phyloP scores from a whole-genome alignment of 2,113 vertebrate species.

The Hypocryptadius cinnamomeus region DNA sequence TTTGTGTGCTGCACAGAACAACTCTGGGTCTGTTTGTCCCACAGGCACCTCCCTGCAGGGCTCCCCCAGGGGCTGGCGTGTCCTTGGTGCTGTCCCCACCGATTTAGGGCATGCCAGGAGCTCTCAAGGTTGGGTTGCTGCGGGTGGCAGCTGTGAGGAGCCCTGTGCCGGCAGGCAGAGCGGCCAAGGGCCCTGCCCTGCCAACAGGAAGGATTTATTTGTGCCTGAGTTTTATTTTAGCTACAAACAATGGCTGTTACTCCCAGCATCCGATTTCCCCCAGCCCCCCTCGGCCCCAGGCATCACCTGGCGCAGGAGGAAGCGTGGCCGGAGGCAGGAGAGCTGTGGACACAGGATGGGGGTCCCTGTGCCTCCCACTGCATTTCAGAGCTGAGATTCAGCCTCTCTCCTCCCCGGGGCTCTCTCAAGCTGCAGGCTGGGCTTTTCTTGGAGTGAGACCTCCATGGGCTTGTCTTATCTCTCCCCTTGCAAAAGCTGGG shows the following conservation, averaged over 20 bases:
- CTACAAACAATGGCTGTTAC: constrained; percentile 51
- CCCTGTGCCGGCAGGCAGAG: not conserved
- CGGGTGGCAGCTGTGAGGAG: not conserved
- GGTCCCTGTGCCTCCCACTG: not conserved
- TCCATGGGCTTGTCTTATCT: not conserved
- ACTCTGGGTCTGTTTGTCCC: not conserved
- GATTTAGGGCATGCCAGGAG: not conserved
- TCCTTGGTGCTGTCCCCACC: not conserved
- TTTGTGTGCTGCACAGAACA: not conserved
- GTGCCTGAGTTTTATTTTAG: constrained; percentile 61
- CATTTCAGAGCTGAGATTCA: not conserved
- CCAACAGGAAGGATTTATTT: constrained; percentile 69
- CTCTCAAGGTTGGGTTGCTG: not conserved
- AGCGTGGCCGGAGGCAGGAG: not conserved
- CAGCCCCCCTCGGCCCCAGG: not conserved
- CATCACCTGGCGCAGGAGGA: constrained; percentile 42
- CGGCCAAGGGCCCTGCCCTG: not conserved
- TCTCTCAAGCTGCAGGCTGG: not conserved
- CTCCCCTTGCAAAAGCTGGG: not conserved
- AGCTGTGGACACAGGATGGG: accelerated
- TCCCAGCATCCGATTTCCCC: constrained; percentile 27
- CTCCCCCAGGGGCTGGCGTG: not conserved
- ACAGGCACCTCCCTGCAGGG: not conserved
- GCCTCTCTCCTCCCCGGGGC: not conserved
- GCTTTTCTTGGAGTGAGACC: not conserved